phyloP scores from a whole-genome alignment of 53 echinoderm and acorn worm species.

The Pentamera pediparva region DNA sequence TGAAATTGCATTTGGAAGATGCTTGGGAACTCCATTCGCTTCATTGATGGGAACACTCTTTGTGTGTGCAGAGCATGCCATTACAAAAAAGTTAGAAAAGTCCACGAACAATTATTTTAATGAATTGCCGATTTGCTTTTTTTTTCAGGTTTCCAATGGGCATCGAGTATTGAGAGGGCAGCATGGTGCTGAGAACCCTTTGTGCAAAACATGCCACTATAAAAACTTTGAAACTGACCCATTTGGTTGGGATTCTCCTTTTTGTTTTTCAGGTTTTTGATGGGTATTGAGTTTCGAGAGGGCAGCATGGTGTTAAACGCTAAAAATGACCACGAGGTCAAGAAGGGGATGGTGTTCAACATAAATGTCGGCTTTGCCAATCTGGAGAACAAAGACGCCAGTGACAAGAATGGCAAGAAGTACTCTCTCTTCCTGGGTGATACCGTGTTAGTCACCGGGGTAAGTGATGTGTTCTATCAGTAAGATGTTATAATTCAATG shows the following conservation, averaged over 20 bases:
- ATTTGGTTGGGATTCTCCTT: not conserved
- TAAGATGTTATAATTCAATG: not conserved
- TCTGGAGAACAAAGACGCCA: conserved; percentile 60
- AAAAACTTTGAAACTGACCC: not conserved
- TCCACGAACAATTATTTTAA: too few species aligned
- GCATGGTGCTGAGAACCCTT: conserved; percentile 76
- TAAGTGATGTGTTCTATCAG: conserved; percentile 25
- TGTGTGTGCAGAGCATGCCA: too few species aligned
- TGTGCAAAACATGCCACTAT: not conserved
- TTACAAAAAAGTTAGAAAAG: too few species aligned
- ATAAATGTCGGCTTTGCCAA: conserved; percentile 91
- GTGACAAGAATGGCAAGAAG: conserved; percentile 71
- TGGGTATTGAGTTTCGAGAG: conserved; percentile 96
- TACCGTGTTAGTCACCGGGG: conserved; percentile 93
- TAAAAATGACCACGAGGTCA: conserved; percentile 68
- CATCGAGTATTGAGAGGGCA: conserved; percentile 93
- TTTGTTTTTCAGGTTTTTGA: conserved; percentile 61
- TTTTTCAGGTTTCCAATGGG: conserved; percentile 76
- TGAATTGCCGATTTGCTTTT: too few species aligned
- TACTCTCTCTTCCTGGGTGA: conserved; percentile 96
- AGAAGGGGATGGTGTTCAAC: conserved; percentile 94
- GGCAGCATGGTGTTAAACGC: conserved; percentile 85
- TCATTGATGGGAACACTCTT: too few species aligned
- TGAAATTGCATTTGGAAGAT: too few species aligned
- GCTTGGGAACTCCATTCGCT: too few species aligned